These are phyloP conservation scores for Heterodera schachtii DNA, from an alignment of 1,140 invertebrate genomes.

Conservation along the genomic window DNA sequence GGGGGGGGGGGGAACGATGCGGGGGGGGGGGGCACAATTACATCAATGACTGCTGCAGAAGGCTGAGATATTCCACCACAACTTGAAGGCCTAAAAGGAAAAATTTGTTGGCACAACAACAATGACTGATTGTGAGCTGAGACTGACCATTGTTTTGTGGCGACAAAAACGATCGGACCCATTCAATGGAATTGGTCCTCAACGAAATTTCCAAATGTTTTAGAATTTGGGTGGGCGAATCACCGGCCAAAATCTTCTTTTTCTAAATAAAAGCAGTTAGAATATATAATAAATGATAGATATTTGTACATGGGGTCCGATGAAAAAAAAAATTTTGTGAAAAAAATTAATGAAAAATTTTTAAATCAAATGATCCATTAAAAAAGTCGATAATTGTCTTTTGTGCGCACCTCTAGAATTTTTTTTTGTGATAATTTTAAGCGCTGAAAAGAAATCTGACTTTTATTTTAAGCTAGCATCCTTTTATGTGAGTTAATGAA, in stretches of 20 bases:
- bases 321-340: too few species aligned
- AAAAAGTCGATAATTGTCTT: too few species aligned
- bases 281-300: too few species aligned
- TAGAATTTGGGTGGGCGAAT: conserved; percentile 94
- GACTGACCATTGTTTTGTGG: conserved; percentile 83
- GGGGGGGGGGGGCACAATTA: neutral
- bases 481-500: too few species aligned
- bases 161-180: conserved; percentile 96
- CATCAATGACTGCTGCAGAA: conserved; percentile 49
- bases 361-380: too few species aligned
- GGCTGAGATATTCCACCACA: conserved; percentile 82
- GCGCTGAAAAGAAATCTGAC: too few species aligned
- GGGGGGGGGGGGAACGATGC: too few species aligned
- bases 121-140: neutral
- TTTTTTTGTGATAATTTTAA: too few species aligned
- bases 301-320: too few species aligned
- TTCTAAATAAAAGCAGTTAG: conserved; percentile 66
- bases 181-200: conserved; percentile 97
- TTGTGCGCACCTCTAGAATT: too few species aligned
- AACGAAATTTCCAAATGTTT: conserved; percentile 96
- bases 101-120: neutral
- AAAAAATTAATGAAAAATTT: too few species aligned
- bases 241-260: conserved; percentile 90
- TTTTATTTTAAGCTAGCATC: too few species aligned
- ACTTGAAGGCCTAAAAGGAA: conserved; percentile 75